phyloP scores from a whole-genome alignment of 2,797 vertebrate genomes.

The Notamacropus eugenii region DNA sequence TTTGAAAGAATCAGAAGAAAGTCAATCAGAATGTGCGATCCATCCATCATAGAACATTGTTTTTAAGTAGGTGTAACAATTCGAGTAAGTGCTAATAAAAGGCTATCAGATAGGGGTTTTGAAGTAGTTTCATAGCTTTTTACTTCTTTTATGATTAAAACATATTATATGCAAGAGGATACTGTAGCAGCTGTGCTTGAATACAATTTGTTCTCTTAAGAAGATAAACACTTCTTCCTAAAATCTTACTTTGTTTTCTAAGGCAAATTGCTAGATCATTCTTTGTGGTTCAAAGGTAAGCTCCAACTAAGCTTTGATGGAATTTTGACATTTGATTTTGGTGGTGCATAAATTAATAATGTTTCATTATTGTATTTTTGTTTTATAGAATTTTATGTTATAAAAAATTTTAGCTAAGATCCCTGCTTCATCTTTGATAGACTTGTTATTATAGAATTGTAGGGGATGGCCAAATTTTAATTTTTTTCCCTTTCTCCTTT shows the following conservation, averaged over 20 bases:
- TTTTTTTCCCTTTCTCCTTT: background rate
- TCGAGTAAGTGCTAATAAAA: background rate
- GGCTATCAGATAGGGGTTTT: background rate
- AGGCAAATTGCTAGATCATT: background rate
- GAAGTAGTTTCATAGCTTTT: background rate
- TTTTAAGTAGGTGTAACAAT: background rate
- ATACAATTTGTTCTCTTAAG: background rate
- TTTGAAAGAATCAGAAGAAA: background rate
- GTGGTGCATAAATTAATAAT: background rate
- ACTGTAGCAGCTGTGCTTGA: background rate
- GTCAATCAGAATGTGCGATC: background rate
- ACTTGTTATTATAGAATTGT: background rate
- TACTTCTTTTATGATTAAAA: background rate
- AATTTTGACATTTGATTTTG: background rate
- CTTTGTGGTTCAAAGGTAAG: background rate
- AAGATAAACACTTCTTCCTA: background rate
- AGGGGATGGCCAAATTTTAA: background rate
- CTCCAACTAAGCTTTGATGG: background rate
- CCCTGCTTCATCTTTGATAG: background rate
- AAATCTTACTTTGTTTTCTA: background rate
- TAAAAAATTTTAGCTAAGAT: background rate
- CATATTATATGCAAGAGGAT: background rate
- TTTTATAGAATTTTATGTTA: background rate
- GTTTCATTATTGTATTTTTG: background rate
- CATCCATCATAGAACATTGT: background rate